phyloP scores from a whole-genome alignment of 2,888 invertebrate genomes.

The Plagodis dolabraria region DNA sequence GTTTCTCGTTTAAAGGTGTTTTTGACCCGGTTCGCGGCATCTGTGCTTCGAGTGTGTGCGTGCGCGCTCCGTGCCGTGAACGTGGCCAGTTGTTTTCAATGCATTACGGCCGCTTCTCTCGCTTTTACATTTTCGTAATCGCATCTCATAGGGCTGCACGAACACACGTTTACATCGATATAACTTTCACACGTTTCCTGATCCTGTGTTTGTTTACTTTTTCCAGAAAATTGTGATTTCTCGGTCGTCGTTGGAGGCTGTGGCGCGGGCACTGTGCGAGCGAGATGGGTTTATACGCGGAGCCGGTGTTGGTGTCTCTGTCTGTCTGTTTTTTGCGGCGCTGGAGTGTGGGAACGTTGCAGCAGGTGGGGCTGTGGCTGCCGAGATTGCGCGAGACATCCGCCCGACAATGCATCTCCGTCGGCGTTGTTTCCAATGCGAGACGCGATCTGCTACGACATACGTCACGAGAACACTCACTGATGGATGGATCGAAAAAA shows the following conservation, averaged over 20 bases:
- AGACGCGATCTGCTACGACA: slow-evolving; percentile 70
- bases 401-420: slow-evolving; percentile 82
- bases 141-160: slow-evolving; percentile 67
- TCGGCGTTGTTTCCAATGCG: slow-evolving; percentile 71
- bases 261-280: slow-evolving; percentile 71
- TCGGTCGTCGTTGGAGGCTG: slow-evolving; percentile 64
- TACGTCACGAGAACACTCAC: slow-evolving; percentile 57
- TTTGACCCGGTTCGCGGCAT: slow-evolving; percentile 78
- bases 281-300: slow-evolving; percentile 63
- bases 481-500: slow-evolving; percentile 55
- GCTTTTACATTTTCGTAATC: slow-evolving; percentile 82
- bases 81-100: slow-evolving; percentile 76
- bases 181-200: slow-evolving; percentile 44
- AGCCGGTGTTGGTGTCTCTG: slow-evolving; percentile 57
- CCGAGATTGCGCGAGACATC: slow-evolving; percentile 83
- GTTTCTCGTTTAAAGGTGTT: slow-evolving; percentile 80
- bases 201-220: slow-evolving; percentile 59
- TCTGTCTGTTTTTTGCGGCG: slow-evolving; percentile 82
- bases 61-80: slow-evolving; percentile 60
- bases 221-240: slow-evolving; percentile 73
- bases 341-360: slow-evolving; percentile 83
- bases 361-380: slow-evolving; percentile 83
- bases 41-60: slow-evolving; percentile 56
- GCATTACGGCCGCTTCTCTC: slow-evolving; percentile 79
- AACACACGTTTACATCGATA: slow-evolving; percentile 46